Conservation (phyloP, 2,888 invertebrate species). For the Dolichopus griseipennis region DNA sequence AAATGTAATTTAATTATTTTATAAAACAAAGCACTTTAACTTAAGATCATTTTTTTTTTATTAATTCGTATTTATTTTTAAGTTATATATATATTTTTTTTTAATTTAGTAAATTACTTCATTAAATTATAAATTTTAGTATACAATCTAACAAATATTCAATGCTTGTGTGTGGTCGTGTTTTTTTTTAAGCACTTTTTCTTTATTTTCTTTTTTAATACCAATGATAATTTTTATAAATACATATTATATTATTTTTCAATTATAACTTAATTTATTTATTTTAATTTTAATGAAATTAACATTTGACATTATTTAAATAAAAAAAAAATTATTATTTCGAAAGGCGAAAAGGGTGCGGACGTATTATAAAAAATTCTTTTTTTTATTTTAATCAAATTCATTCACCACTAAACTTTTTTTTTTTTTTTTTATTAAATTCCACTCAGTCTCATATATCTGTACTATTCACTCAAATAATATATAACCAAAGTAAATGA, state of each 20-base stretch:
- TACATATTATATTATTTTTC: background rate
- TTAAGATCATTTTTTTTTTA: background rate
- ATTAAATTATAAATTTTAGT: no score
- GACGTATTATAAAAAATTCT: slow-evolving; percentile 14
- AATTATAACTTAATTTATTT: no score
- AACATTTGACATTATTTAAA: background rate
- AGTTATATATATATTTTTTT: no score
- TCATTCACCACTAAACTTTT: slow-evolving; percentile 7
- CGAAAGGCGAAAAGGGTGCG: slow-evolving; percentile 17
- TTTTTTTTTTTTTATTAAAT: slow-evolving; percentile 2
- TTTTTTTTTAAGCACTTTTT: no score
- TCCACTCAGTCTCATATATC: background rate
- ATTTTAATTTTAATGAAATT: background rate
- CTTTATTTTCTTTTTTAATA: no score
- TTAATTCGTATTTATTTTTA: background rate
- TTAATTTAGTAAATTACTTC: no score
- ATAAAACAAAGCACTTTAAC: no score
- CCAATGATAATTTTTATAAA: no score
- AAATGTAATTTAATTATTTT: no score
- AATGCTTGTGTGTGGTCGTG: no score
- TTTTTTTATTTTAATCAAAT: background rate
- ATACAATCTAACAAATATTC: no score
- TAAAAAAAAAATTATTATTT: background rate
- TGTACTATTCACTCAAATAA: slow-evolving; percentile 9
- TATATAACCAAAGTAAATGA: background rate